phyloP scores from a whole-genome alignment of 2,113 vertebrate genomes.

The Peromyscus californicus region DNA sequence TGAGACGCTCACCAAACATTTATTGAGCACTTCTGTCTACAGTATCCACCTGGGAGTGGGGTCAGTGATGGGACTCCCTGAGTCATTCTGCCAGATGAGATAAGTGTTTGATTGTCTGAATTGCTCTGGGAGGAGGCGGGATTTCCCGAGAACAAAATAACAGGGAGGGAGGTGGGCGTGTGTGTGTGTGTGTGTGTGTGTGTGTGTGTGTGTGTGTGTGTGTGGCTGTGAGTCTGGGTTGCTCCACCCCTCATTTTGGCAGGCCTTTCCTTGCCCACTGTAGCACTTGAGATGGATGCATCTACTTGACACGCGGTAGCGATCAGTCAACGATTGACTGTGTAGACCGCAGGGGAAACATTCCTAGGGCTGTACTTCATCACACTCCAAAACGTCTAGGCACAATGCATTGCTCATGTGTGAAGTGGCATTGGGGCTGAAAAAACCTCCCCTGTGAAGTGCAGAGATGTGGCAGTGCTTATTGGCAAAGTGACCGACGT shows the following conservation, averaged over 20 bases:
- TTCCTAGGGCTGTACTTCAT: not conserved
- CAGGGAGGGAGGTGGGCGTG: not conserved
- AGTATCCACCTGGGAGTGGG: not conserved
- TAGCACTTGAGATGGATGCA: not conserved
- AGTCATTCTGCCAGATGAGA: not conserved
- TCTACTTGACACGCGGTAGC: not conserved
- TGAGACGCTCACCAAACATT: too few relatives aligned
- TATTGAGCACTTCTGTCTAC: not conserved
- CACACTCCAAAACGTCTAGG: not conserved
- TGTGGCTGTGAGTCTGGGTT: not conserved
- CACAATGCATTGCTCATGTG: not conserved
- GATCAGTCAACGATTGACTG: not conserved
- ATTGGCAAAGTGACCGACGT: not conserved
- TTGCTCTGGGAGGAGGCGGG: not conserved
- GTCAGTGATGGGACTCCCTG: not conserved
- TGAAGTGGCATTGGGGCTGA: not conserved
- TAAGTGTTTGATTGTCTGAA: not conserved
- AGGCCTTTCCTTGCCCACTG: not conserved
- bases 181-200: too few relatives aligned
- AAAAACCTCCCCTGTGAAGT: too few relatives aligned
- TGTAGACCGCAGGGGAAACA: not conserved
- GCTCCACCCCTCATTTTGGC: not conserved
- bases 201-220: not conserved
- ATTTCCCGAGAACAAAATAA: not conserved
- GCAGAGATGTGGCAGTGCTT: not conserved